Conservation (phyloP, 2,888 invertebrate genomes). For the Dione vanillae region DNA sequence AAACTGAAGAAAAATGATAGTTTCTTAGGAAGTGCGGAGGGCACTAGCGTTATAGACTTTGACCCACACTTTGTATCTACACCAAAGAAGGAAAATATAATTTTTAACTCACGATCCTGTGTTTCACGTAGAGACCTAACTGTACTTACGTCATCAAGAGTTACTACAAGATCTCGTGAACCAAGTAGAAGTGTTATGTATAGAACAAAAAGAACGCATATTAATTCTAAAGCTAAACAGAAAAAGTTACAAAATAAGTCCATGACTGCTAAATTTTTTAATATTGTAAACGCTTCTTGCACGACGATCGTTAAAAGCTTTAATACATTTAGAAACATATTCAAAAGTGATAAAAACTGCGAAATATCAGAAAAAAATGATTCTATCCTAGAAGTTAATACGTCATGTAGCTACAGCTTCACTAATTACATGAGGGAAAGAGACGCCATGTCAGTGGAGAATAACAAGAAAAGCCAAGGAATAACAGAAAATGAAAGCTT, state of each 20-base stretch:
- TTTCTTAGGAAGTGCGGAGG: not conserved
- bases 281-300: constrained; percentile 70
- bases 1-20: not conserved
- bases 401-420: constrained; percentile 63
- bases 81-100: constrained; percentile 52
- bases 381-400: constrained; percentile 22
- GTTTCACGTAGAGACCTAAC: not conserved
- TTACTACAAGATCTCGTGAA: constrained; percentile 1
- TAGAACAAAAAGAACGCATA: constrained; percentile 19
- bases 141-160: not conserved
- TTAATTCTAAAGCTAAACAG: constrained; percentile 26
- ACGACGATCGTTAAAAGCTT: constrained; percentile 65
- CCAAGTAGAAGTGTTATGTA: not conserved
- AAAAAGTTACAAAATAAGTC: constrained; percentile 42
- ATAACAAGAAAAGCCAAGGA: not conserved
- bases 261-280: constrained; percentile 62
- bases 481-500: not conserved
- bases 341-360: constrained; percentile 53
- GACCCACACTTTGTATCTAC: constrained; percentile 63
- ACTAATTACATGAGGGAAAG: constrained; percentile 69
- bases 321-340: constrained; percentile 60
- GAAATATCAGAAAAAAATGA: constrained; percentile 5
- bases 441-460: constrained; percentile 53
- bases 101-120: constrained; percentile 30
- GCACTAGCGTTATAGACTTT: constrained; percentile 52